A percentile compares a stretch with the other conserved stretches of the same genome.
phyloP scores from a whole-genome alignment of 2,797 vertebrate species.

The Fundulus diaphanus region DNA sequence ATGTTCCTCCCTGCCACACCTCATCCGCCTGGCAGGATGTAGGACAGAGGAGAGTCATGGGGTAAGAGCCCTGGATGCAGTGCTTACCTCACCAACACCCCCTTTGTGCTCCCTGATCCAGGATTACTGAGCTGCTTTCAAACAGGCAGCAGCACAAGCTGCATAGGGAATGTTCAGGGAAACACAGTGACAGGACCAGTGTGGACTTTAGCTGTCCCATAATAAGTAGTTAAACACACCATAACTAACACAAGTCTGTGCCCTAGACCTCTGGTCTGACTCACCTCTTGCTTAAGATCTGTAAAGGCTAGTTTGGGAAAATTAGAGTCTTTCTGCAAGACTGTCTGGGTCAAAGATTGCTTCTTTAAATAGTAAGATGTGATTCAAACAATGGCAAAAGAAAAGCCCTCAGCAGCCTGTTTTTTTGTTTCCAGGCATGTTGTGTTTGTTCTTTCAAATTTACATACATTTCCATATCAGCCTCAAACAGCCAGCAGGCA shows the following conservation, averaged over 20 bases:
- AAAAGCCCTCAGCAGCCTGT: background rate
- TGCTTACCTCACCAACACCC: slow-evolving; percentile 71
- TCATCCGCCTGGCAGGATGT: slow-evolving; percentile 28
- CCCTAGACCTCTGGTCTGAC: slow-evolving; percentile 12
- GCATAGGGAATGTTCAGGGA: slow-evolving; percentile 64
- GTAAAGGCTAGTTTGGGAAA: slow-evolving; percentile 12
- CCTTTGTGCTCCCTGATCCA: slow-evolving; percentile 78
- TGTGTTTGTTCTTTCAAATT: background rate
- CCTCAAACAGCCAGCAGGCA: background rate
- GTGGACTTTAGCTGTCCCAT: slow-evolving; percentile 28
- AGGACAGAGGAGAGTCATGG: slow-evolving; percentile 33
- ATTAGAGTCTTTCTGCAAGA: slow-evolving; percentile 11
- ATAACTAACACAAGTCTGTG: slow-evolving; percentile 24
- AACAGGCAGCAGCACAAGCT: slow-evolving; percentile 56
- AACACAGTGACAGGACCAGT: slow-evolving; percentile 39
- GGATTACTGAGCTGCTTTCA: slow-evolving; percentile 78
- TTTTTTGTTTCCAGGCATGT: background rate
- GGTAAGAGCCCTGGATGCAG: slow-evolving; percentile 54
- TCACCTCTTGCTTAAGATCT: slow-evolving; percentile 41
- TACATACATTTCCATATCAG: background rate
- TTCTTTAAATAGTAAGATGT: slow-evolving; percentile 15
- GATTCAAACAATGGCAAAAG: background rate
- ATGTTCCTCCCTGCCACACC: slow-evolving; percentile 33
- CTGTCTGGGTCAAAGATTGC: slow-evolving; percentile 42
- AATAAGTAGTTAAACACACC: slow-evolving; percentile 1